Base-by-base conservation (phyloP, 2,113 vertebrate genomes). In the Alethe diademata region DNA sequence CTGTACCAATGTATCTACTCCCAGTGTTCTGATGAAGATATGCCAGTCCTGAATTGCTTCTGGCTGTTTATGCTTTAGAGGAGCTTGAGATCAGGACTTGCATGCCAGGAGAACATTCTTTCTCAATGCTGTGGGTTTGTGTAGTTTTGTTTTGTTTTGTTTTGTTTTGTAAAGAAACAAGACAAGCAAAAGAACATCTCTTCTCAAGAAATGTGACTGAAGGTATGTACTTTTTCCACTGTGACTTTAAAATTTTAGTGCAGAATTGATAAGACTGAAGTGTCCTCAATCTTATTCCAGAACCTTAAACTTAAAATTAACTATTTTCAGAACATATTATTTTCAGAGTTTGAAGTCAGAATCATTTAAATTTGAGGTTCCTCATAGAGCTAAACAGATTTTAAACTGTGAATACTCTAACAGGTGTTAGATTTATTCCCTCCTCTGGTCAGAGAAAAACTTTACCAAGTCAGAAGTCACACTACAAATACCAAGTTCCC, bases 11-110 rank as follows among this genome's bases (percentile, higher is more conserved):
- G 43, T 87, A 67, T 81, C 38, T 91, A 17, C 35, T 81, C 53
- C 19, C 57, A 72, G 31, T 43, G 80, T 93, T 93, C 66, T 71
- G 81, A 94, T 75, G 53, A 93, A 90, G 90, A 65, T 82, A 75
- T 57, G 35, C 40, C 53, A 72, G 78, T 85, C 83, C 70, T 67
- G 60, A 72, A 72, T 75, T 85, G 2, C 84, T 88, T 88, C 65
- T 75, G 57, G 45, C 43, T 90, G 58, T 78, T 84, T 74, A 45
- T 69, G 31, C 31, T 78, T 71, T 78, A 72, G 43, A 85, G 69
- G 6, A 76, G 7, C 28, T 11, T 73, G 18, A 85, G 40, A 74
- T 64, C 51, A 60, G 3, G 20, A 28, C 12, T 58, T 6, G 12
- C 0, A 8, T 12, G 4, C 47, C 43, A 60, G 53, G 14, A 90